These are phyloP conservation scores for Xiphophorus birchmanni DNA, from an alignment of 2,797 vertebrate species.

Conservation along the genomic window DNA sequence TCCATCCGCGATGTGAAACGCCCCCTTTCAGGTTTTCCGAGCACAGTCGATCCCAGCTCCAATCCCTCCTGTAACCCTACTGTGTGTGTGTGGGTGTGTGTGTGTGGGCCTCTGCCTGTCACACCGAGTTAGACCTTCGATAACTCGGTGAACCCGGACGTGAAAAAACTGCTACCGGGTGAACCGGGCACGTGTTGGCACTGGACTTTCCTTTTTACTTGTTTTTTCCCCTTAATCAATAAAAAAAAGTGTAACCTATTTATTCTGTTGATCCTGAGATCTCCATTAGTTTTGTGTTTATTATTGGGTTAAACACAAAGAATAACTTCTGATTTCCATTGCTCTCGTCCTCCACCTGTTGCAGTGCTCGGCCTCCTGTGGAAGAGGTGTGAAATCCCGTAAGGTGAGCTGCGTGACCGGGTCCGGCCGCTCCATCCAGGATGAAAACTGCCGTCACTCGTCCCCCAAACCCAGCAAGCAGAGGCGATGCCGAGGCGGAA, in stretches of 20 bases:
- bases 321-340: slow-evolving; percentile 29
- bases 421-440: slow-evolving; percentile 85
- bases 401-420: slow-evolving; percentile 89
- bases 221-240: too few relatives aligned
- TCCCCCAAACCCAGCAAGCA: slow-evolving; percentile 85
- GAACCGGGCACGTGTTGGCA: slow-evolving; percentile 61
- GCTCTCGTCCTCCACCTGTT: slow-evolving; percentile 48
- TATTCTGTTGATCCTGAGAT: slow-evolving; percentile 9
- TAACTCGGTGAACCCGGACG: slow-evolving; percentile 84
- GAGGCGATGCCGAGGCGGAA: slow-evolving; percentile 89
- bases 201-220: slow-evolving; percentile 36
- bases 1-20: slow-evolving; percentile 81
- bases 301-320: background rate
- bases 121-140: slow-evolving; percentile 85
- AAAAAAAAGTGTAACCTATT: background rate
- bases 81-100: slow-evolving; percentile 18
- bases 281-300: background rate
- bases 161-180: slow-evolving; percentile 83
- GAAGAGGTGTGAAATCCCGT: slow-evolving; percentile 90
- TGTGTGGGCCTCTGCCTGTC: slow-evolving; percentile 73
- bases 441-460: slow-evolving; percentile 88
- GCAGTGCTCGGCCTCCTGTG: slow-evolving; percentile 94
- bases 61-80: slow-evolving; percentile 48
- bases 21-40: slow-evolving; percentile 88
- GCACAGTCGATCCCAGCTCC: slow-evolving; percentile 57